phyloP scores from a whole-genome alignment of 2,113 vertebrate species.

The Chitala chitala region DNA sequence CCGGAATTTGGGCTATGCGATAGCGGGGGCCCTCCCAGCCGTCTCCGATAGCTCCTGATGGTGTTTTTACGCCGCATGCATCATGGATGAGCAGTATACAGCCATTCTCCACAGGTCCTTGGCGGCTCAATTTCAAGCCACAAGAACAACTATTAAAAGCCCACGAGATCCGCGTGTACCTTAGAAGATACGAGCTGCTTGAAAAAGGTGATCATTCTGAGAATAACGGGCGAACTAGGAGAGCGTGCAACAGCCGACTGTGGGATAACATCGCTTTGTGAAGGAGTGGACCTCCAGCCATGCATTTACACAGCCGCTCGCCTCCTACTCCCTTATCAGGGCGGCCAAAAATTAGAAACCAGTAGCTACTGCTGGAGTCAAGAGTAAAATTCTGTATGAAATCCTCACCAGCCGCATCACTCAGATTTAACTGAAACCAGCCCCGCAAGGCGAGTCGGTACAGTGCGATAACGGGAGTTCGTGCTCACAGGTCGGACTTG shows the following conservation, averaged over 20 bases:
- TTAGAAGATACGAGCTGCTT: not conserved
- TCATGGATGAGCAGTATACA: constrained; percentile 29
- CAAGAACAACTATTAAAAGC: not conserved
- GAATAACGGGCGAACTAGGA: no score
- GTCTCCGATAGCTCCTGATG: constrained; percentile 32
- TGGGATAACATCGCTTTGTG: no score
- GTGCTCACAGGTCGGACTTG: not conserved
- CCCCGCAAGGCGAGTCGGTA: not conserved
- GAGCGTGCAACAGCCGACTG: no score
- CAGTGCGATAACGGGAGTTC: constrained; percentile 1
- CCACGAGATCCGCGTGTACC: not conserved
- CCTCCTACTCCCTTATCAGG: no score
- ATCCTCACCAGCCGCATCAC: not conserved
- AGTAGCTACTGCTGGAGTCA: not conserved
- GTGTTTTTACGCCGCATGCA: constrained; percentile 38
- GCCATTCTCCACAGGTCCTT: not conserved
- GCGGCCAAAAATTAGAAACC: not conserved
- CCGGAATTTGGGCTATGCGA: constrained; percentile 35
- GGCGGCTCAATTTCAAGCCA: not conserved
- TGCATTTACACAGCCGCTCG: no score
- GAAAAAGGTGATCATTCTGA: no score
- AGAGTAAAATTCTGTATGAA: not conserved
- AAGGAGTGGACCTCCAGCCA: no score
- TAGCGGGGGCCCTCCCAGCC: constrained; percentile 33
- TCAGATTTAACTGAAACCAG: not conserved